Evolutionary conservation across 2,113 vertebrate genomes (phyloP), one percentile per base, ranked within the genome.

Genomic region (Brachionichthys hirsutus): DNA sequence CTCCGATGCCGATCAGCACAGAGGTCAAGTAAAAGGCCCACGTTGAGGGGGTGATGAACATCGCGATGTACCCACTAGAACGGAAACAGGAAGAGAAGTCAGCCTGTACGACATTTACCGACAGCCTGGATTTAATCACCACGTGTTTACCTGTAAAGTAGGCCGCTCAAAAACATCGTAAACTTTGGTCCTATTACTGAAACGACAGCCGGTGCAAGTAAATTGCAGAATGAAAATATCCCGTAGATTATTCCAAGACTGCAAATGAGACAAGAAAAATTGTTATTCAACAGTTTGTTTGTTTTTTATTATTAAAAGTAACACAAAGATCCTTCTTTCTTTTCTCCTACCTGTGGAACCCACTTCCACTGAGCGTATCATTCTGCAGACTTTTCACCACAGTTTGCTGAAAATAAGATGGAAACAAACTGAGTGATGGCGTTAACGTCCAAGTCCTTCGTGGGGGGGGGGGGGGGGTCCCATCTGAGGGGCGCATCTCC

Each of bases 181-280:
- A 94, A 35, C 0, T 90, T 94, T 22, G 94, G 90, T 57, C 95
- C 96, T 36, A 95, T 80, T 20, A 98, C 19, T 0, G 94, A 88
- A 17, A 99, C 94, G 46, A 94, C 87, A 0, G 93, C 91, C 0
- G 96, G 95, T 0, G 97, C 94, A 3, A 98, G 77, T 62, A 99
- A 80, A 75, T 98, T 99, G 24, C 95, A 95, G 52, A 96, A 93
- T 0, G 97, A 98, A 77, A 99, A 96, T 24, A 99, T 92, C 48
- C 95, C 95, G 81, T 99, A 99, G 87, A 99, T 98, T 81, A 99
- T 93, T 2, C 95, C 94, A 82, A 99, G 93, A 85, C 97, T 99
- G 80, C 16, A 43, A 78, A 67, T 35, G 51, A 54, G 55, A 1
- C 0, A 35, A 4, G n/a, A 13, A 38, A 19, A 12, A n/a, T 50